These are phyloP conservation scores for Crotalus horridus DNA, from an alignment of 2,113 vertebrate species.

Conservation along the genomic window DNA sequence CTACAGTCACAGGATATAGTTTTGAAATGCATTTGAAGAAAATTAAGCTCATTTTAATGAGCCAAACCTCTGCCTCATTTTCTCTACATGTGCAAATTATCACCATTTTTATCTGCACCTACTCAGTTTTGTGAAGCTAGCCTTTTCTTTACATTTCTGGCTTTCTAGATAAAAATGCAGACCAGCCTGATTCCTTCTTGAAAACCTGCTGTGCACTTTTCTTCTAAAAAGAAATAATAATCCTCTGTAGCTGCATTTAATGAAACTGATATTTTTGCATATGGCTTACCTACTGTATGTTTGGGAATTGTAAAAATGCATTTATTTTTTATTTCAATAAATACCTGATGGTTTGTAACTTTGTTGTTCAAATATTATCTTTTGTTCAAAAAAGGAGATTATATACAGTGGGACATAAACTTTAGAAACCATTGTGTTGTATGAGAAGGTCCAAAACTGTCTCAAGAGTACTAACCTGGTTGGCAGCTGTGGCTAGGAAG, in stretches of 20 bases:
- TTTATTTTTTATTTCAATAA: constrained; percentile 67
- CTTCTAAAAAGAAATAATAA: background rate
- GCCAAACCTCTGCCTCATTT: constrained; percentile 50
- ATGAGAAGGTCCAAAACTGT: background rate
- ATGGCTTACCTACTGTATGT: constrained; percentile 43
- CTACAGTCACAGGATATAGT: constrained; percentile 45
- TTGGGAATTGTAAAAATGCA: constrained; percentile 48
- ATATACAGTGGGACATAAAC: background rate
- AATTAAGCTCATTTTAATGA: constrained; percentile 59
- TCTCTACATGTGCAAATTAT: constrained; percentile 53
- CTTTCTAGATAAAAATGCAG: constrained; percentile 41
- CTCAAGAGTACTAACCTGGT: background rate
- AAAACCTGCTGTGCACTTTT: background rate
- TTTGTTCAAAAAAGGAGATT: constrained; percentile 22
- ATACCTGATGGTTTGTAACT: constrained; percentile 39
- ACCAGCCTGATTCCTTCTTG: constrained; percentile 39
- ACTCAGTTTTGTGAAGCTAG: constrained; percentile 49
- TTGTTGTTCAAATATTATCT: background rate
- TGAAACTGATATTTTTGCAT: constrained; percentile 61
- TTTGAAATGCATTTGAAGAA: constrained; percentile 58
- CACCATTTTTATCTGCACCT: constrained; percentile 53
- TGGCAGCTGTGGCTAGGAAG: background rate
- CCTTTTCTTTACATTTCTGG: constrained; percentile 58
- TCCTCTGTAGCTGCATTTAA: constrained; percentile 31
- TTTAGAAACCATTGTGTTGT: background rate